Evolutionary conservation across 2,797 vertebrate species (phyloP).

Genomic region (Macroramphosus scolopax): DNA sequence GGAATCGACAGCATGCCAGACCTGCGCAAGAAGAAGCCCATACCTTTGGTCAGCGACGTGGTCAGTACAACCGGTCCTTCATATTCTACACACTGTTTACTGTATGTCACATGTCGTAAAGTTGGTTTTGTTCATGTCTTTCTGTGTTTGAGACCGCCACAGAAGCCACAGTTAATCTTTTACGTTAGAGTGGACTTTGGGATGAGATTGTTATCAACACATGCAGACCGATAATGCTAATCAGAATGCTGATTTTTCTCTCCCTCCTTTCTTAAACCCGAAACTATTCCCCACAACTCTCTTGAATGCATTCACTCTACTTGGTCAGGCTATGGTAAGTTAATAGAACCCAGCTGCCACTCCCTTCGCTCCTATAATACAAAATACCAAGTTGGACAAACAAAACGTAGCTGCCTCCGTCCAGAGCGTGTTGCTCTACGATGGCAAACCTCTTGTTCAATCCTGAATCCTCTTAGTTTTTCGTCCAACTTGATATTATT

Average conservation of each 20-base stretch:
- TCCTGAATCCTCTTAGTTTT: constrained; percentile 49
- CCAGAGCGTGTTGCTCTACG: constrained; percentile 36
- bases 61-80: constrained; percentile 78
- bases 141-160: constrained; percentile 28
- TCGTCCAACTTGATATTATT: constrained; percentile 64
- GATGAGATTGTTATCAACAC: constrained; percentile 49
- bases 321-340: constrained; percentile 99
- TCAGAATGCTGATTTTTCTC: constrained; percentile 68
- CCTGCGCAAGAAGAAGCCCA: constrained; percentile 93
- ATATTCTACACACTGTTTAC: not conserved
- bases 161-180: constrained; percentile 17
- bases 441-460: constrained; percentile 16
- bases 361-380: constrained; percentile 39
- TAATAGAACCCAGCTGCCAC: constrained; percentile 63
- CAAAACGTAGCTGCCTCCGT: constrained; percentile 19
- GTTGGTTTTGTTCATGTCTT: constrained; percentile 7
- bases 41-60: constrained; percentile 96
- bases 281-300: constrained; percentile 84
- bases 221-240: constrained; percentile 55
- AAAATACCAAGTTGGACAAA: constrained; percentile 65
- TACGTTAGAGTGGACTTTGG: constrained; percentile 31
- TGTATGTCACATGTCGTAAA: constrained; percentile 5
- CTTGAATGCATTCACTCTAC: constrained; percentile 89
- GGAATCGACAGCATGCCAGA: constrained; percentile 99
- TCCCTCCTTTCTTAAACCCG: constrained; percentile 75